Conservation (phyloP, 2,888 invertebrate species). For the Acleris sparsana region DNA sequence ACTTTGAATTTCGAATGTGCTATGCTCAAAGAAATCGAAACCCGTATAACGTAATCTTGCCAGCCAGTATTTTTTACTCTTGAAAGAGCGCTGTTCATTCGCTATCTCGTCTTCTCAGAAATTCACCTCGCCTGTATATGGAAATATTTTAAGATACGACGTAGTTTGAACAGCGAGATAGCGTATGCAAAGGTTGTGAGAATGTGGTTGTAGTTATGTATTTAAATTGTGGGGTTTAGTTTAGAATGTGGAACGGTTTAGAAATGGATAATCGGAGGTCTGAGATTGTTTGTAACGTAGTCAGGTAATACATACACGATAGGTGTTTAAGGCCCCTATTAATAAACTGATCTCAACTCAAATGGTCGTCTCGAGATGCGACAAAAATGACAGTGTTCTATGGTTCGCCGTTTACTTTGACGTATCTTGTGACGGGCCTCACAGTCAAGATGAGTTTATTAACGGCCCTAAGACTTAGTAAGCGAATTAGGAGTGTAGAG, state of each 20-base stretch:
- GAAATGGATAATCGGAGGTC: no score
- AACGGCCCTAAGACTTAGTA: no score
- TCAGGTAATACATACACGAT: no score
- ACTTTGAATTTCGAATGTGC: no score
- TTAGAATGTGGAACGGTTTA: not conserved
- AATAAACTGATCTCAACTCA: no score
- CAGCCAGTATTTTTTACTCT: conserved; percentile 31
- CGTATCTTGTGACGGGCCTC: no score
- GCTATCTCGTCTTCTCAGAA: conserved; percentile 60
- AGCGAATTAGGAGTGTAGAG: no score
- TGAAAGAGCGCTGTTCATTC: conserved; percentile 31
- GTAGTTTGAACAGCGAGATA: conserved; percentile 73
- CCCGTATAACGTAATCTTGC: not conserved
- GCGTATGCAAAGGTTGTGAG: conserved; percentile 61
- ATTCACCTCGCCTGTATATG: conserved; percentile 62
- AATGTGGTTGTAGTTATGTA: conserved; percentile 33
- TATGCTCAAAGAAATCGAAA: not conserved
- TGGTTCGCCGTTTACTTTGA: no score
- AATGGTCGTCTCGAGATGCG: no score
- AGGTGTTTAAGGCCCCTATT: no score
- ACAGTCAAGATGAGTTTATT: no score
- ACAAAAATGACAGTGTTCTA: no score
- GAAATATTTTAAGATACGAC: conserved; percentile 78
- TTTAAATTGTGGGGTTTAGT: not conserved
- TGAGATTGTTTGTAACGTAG: not conserved